Conservation (phyloP, 2,888 invertebrate genomes). For the Oligia latruncula region DNA sequence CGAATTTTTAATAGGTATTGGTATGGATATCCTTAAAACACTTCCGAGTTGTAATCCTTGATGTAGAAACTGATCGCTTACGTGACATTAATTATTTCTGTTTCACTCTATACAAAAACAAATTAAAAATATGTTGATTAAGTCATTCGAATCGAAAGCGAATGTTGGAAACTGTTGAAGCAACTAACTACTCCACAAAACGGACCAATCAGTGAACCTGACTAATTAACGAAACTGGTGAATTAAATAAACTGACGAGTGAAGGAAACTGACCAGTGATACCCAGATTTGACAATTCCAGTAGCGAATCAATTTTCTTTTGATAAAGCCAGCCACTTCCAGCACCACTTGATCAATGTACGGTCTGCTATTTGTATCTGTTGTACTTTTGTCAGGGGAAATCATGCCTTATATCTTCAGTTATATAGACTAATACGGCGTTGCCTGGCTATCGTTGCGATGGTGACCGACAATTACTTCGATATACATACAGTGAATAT, state of each 20-base stretch:
- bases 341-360: slow-evolving; percentile 50
- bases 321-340: slow-evolving; percentile 41
- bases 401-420: slow-evolving; percentile 83
- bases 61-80: background rate
- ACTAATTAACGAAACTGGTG: too few species aligned
- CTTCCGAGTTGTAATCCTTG: too few species aligned
- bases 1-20: too few species aligned
- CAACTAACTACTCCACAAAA: too few species aligned
- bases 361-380: slow-evolving; percentile 82
- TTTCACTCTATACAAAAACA: background rate
- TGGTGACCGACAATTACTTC: slow-evolving; percentile 82
- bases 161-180: too few species aligned
- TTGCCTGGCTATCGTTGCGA: slow-evolving; percentile 86
- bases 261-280: background rate
- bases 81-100: too few species aligned
- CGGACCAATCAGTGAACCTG: background rate
- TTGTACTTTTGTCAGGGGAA: slow-evolving; percentile 86
- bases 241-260: background rate
- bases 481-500: slow-evolving; percentile 63
- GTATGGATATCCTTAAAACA: background rate
- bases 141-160: too few species aligned
- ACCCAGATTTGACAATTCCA: background rate
- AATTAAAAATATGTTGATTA: background rate
- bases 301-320: background rate
- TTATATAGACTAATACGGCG: slow-evolving; percentile 81